A percentile compares a stretch with the other conserved stretches of the same genome.
These are phyloP conservation scores for Sapayoa aenigma DNA, from an alignment of 2,113 vertebrate species.

Conservation along the genomic window DNA sequence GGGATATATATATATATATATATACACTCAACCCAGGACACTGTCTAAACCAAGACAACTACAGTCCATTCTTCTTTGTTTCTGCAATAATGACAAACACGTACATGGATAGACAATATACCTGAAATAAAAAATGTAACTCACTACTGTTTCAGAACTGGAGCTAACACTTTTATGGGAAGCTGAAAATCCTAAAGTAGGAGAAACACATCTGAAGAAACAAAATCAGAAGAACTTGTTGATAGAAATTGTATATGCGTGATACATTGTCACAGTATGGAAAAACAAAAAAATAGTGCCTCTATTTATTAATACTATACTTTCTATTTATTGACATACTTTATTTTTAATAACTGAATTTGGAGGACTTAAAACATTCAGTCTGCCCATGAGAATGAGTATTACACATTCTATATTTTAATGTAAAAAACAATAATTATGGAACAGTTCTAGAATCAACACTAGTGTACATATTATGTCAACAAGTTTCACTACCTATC, in stretches of 20 bases:
- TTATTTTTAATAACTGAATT: not conserved
- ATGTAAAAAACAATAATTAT: not conserved
- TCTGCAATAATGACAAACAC: constrained; percentile 8
- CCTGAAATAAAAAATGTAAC: not conserved
- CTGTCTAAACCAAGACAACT: no score
- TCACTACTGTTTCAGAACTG: not conserved
- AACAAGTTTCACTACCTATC: not conserved
- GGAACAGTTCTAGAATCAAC: not conserved
- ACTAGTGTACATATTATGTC: not conserved
- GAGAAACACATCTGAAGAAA: not conserved
- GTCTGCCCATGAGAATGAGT: not conserved
- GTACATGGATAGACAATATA: not conserved
- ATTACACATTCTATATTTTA: not conserved
- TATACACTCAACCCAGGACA: no score
- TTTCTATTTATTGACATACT: not conserved
- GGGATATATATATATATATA: no score
- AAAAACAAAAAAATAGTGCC: not conserved
- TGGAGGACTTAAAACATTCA: not conserved
- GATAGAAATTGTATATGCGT: not conserved
- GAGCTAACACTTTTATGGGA: not conserved
- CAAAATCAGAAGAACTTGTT: not conserved
- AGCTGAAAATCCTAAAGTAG: not conserved
- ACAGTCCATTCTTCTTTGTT: not conserved
- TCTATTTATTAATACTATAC: not conserved
- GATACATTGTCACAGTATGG: not conserved